Conservation (phyloP, 2,888 invertebrate species). For the Idaea straminata region DNA sequence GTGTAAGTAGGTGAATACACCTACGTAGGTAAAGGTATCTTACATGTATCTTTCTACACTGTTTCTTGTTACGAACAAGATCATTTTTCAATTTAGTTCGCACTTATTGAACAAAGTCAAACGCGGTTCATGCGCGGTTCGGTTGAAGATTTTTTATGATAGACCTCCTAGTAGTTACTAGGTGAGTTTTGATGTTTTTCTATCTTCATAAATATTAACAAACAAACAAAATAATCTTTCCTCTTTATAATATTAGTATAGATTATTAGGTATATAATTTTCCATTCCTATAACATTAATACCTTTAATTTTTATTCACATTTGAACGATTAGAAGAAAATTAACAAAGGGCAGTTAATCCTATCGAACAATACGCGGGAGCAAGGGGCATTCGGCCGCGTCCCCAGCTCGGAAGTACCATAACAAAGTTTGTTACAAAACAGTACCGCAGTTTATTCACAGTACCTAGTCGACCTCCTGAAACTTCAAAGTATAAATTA, state of each 20-base stretch:
- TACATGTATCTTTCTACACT: too few species aligned
- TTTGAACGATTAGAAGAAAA: slow-evolving; percentile 2
- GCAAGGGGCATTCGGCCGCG: slow-evolving; percentile 15
- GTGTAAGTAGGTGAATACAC: slow-evolving; percentile 12
- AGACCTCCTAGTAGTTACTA: neutral
- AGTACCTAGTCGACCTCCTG: slow-evolving; percentile 23
- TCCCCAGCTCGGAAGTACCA: slow-evolving; percentile 25
- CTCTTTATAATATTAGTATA: too few species aligned
- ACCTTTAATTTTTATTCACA: neutral
- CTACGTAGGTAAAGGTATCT: neutral
- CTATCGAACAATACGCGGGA: slow-evolving; percentile 5
- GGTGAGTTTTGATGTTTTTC: neutral
- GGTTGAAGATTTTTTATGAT: slow-evolving; percentile 9
- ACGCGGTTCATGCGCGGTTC: slow-evolving; percentile 20
- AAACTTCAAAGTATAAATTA: slow-evolving; percentile 51
- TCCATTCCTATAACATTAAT: too few species aligned
- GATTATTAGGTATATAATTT: too few species aligned
- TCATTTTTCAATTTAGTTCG: slow-evolving; percentile 29
- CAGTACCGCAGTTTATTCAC: slow-evolving; percentile 26
- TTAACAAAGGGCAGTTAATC: slow-evolving; percentile 10
- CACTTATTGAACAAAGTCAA: slow-evolving; percentile 21
- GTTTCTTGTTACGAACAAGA: slow-evolving; percentile 16
- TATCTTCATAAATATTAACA: too few species aligned
- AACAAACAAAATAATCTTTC: too few species aligned
- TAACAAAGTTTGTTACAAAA: slow-evolving; percentile 34